Evolutionary conservation across 2,888 invertebrate species (phyloP).

Genomic region (Entomobrya multifasciata): DNA sequence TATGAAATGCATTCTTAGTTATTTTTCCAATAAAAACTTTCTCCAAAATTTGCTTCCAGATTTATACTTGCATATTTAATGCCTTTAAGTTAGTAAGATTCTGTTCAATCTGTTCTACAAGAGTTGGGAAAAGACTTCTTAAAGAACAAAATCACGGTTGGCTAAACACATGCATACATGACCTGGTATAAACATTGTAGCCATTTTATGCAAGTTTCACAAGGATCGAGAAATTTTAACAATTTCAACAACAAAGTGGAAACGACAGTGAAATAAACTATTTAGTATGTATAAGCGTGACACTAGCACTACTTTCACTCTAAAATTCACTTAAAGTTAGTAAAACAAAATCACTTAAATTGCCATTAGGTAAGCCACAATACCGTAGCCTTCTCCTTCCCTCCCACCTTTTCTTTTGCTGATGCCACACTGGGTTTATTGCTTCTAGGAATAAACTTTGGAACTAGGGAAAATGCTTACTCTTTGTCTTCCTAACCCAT

Average conservation of each 20-base stretch:
- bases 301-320: conserved; percentile 9
- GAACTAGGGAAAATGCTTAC: not conserved
- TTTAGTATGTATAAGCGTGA: not conserved
- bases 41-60: too few species aligned
- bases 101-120: too few species aligned
- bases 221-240: too few species aligned
- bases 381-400: conserved; percentile 20
- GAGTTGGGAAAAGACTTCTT: too few species aligned
- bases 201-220: too few species aligned
- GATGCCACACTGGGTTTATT: not conserved
- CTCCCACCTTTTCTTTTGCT: conserved; percentile 33
- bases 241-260: conserved; percentile 17
- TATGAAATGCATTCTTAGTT: too few species aligned
- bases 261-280: not conserved
- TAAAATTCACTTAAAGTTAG: conserved; percentile 51
- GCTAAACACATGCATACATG: too few species aligned
- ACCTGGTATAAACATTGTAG: too few species aligned
- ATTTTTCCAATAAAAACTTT: too few species aligned
- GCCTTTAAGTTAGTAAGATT: too few species aligned
- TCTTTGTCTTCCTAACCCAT: not conserved
- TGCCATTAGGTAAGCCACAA: conserved; percentile 45
- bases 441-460: not conserved
- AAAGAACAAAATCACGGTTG: too few species aligned
- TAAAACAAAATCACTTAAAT: conserved; percentile 54
- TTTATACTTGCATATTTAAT: too few species aligned